A percentile compares a stretch with the other conserved stretches of the same genome.
These are phyloP conservation scores for Acrocephalus arundinaceus DNA, from an alignment of 2,113 vertebrate species.

Conservation along the genomic window DNA sequence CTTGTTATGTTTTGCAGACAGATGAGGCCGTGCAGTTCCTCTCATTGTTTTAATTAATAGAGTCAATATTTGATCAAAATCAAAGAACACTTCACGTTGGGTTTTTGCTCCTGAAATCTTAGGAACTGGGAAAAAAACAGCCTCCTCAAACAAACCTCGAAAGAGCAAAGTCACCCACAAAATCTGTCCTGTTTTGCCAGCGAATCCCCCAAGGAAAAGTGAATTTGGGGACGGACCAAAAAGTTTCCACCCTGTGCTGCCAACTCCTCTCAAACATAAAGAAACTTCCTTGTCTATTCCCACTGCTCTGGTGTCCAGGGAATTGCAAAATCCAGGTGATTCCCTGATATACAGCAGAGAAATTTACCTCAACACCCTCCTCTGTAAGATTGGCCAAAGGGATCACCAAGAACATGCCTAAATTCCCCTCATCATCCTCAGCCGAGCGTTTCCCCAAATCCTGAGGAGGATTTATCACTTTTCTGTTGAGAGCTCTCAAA, in stretches of 20 bases:
- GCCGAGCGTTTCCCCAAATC: neutral
- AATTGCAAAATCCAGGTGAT: neutral
- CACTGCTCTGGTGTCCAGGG: neutral
- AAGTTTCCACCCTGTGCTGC: fast-evolving
- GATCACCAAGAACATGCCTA: neutral
- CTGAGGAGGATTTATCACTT: neutral
- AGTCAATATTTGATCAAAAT: constrained; percentile 18
- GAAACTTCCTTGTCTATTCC: neutral
- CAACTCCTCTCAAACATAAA: neutral
- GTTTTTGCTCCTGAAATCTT: neutral
- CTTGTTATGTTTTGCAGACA: neutral
- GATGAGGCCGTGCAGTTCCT: fast-evolving
- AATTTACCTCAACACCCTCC: neutral
- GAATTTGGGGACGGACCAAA: neutral
- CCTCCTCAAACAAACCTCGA: neutral
- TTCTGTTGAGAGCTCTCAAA: neutral
- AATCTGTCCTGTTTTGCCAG: neutral
- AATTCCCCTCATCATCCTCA: neutral
- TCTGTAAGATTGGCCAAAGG: fast-evolving
- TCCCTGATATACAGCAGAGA: neutral
- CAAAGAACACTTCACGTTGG: neutral
- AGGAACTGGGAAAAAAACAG: neutral
- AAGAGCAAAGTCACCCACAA: neutral
- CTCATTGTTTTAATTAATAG: neutral
- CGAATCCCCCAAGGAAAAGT: neutral